phyloP scores from a whole-genome alignment of 2,113 vertebrate species.

The Calyptommatus sinebrachiatus region DNA sequence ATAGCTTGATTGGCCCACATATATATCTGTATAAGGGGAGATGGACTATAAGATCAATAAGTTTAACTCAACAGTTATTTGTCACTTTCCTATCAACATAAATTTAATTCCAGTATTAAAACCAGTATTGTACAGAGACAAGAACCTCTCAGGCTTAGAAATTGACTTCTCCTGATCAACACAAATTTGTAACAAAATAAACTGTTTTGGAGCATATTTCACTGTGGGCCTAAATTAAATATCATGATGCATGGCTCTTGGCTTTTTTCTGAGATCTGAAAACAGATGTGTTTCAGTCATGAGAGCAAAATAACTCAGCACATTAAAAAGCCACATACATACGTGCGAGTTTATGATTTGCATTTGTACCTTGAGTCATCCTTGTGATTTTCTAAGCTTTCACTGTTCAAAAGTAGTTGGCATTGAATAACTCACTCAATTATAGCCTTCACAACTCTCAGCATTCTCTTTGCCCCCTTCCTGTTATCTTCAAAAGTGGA shows the following conservation, averaged over 20 bases:
- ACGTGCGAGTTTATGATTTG: background rate
- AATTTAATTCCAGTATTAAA: conserved; percentile 8
- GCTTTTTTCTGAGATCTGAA: background rate
- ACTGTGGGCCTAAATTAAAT: conserved; percentile 28
- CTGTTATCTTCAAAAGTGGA: background rate
- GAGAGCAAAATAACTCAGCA: background rate
- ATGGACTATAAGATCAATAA: conserved; percentile 25
- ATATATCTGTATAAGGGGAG: conserved; percentile 33
- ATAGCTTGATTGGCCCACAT: conserved; percentile 22
- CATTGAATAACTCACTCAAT: background rate
- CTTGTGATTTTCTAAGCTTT: background rate
- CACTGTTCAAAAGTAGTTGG: background rate
- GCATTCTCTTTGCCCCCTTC: no score
- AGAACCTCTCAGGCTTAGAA: conserved; percentile 19
- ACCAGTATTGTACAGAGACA: background rate
- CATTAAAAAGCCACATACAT: background rate
- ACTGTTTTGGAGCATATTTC: conserved; percentile 4
- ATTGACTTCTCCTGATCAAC: background rate
- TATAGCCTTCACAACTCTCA: background rate
- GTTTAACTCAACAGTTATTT: background rate
- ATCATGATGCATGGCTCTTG: background rate
- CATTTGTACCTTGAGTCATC: background rate
- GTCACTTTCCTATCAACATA: background rate
- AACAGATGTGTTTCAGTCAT: background rate
- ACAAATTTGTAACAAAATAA: background rate